Base-by-base conservation (phyloP, 2,797 vertebrate species). In the Chrysocyon brachyurus region DNA sequence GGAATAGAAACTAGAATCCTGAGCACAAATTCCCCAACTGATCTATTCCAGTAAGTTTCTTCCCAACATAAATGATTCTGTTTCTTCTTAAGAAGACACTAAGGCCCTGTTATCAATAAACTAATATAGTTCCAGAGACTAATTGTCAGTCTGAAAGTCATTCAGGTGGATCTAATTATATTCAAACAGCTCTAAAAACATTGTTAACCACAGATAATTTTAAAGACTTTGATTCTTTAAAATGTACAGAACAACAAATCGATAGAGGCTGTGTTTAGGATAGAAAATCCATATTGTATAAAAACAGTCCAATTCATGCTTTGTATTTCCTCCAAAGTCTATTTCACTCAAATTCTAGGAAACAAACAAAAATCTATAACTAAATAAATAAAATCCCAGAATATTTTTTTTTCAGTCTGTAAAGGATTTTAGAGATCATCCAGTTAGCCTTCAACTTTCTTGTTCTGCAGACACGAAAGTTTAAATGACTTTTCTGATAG, bases 241-340 rank as follows among this genome's bases (percentile, higher is more conserved):
- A 87, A 94, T 84, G 10, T 57, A 36, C 9, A 94, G 77, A 92
- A 93, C 8, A 90, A 77, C 59, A 98, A 96, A 72, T 79, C 49
- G 82, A 28, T 82, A 36, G n/a, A 90, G 66, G 89, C 79, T 89
- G 21, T 86, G 31, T 86, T 94, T 75, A 78, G 49, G 22, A 59
- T 52, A 92, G 64, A 91, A 93, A 91, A 61, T 90, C 17, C 31
- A 83, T 83, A 61, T 78, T 81, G n/a, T 82, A 82, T 90, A 93
- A 93, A 85, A 95, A 97, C 56, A 91, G 56, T 49, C 68, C n/a
- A 78, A 1, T 64, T 96, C 77, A 95, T 0, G 85, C 52, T 95
- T 97, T 66, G 26, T 82, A 78, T 7, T 12, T 90, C 70, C 31
- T 95, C 52, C 24, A 81, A 93, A 91, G 79, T 97, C 68, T 87